These are phyloP conservation scores for Cecidostiba fungosa DNA, from an alignment of 2,888 invertebrate genomes.

Conservation along the genomic window DNA sequence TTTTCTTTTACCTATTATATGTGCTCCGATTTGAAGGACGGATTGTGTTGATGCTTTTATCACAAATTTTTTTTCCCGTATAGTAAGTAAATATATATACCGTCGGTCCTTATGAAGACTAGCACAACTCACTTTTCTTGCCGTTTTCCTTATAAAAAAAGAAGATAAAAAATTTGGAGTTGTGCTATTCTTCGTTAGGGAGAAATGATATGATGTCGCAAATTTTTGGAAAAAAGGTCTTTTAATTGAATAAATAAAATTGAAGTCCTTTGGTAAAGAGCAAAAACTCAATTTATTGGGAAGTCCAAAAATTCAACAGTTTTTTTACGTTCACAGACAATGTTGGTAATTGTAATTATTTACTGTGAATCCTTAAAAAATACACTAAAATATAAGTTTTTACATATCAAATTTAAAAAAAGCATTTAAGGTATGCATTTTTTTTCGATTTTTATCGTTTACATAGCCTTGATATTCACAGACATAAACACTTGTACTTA, in stretches of 20 bases:
- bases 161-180: too few species aligned
- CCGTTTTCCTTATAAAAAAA: too few species aligned
- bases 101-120: too few species aligned
- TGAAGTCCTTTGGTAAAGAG: background rate
- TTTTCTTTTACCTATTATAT: too few species aligned
- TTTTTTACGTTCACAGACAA: background rate
- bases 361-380: background rate
- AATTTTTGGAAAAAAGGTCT: background rate
- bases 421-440: background rate
- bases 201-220: too few species aligned
- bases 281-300: background rate
- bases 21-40: too few species aligned
- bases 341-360: background rate
- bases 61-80: too few species aligned
- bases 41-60: too few species aligned
- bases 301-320: background rate
- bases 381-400: background rate
- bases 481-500: background rate
- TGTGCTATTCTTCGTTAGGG: too few species aligned
- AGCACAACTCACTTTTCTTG: too few species aligned
- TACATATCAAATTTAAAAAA: background rate
- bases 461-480: background rate
- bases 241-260: background rate
- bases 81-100: too few species aligned
- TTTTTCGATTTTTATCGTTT: background rate